Evolutionary conservation across 2,113 vertebrate genomes (phyloP).

Genomic region (Caloenas nicobarica): DNA sequence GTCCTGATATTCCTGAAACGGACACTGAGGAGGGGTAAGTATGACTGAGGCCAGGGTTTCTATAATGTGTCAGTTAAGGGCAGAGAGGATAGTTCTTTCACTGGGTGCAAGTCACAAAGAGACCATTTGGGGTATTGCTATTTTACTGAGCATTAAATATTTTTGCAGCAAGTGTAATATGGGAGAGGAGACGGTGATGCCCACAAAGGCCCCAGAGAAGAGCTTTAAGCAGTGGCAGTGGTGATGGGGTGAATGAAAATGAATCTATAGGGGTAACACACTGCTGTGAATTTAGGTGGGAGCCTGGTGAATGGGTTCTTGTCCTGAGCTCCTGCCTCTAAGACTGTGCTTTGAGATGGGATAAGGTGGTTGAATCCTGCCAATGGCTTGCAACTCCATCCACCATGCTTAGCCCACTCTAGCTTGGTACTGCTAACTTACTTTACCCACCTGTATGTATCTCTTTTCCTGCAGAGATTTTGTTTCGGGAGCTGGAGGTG

Average conservation of each 20-base stretch:
- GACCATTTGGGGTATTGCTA: neutral
- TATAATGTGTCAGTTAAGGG: neutral
- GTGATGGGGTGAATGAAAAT: neutral
- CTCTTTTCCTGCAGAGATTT: slow-evolving; percentile 78
- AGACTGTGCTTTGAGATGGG: neutral
- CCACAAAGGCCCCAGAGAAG: neutral
- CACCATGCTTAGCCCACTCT: neutral
- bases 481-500: slow-evolving; percentile 87
- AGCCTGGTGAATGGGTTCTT: neutral
- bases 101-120: neutral
- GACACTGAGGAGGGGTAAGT: slow-evolving; percentile 89
- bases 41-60: neutral
- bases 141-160: neutral
- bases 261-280: neutral
- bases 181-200: neutral
- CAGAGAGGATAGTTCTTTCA: neutral
- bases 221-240: neutral
- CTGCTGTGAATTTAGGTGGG: neutral
- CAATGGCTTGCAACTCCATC: neutral
- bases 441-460: neutral
- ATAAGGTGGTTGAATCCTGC: neutral
- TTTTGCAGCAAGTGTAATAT: neutral
- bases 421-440: neutral
- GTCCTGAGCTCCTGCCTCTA: neutral
- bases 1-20: slow-evolving; percentile 92